Base-by-base conservation (phyloP, 2,797 vertebrate species). In the Heterohyrax brucei region DNA sequence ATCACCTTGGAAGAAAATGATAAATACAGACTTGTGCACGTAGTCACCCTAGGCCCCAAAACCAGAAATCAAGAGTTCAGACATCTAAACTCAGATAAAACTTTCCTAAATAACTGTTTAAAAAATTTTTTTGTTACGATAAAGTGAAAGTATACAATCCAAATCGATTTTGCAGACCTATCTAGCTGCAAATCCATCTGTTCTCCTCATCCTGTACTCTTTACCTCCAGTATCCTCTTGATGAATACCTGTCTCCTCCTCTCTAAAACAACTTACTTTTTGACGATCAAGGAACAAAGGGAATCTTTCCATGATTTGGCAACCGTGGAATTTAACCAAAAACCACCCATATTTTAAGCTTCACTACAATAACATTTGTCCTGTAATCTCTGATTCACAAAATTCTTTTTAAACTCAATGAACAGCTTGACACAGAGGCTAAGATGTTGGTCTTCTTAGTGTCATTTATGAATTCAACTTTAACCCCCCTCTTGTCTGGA, bases 1-100 rank as follows among this genome's bases (percentile, higher is more conserved):
- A 97, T 99, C 99, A 12, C 99, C 99, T 98, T 99, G 99, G 98
- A 99, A 99, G 98, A 99, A 99, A 98, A 99, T 99, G 98, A 99
- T 99, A 98, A 99, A 99, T 76, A 99, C 99, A 4, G 99, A 99
- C 98, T 99, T 99, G 99, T 99, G 99, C 97, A 99, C 99, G 8
- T 99, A 99, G 98, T 99, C 99, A 0, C 99, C 99, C 99, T 99
- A 98, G 83, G 95, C 97, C 3, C 87, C 94, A 93, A 56, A 95
- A 97, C 39, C 53, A 92, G 95, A 96, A 95, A 81, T 18, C 77
- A n/a, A 93, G 83, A 89, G 30, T 80, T 96, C 75, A 96, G 89
- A 76, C 66, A 59, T 89, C 48, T 28, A 30, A n/a, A 61, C 22
- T 3, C 0, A 21, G 62, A 72, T 85, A 44, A 79, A 85, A 2